Evolutionary conservation across 2,888 invertebrate genomes (phyloP).

Genomic region (Colletes collaris): DNA sequence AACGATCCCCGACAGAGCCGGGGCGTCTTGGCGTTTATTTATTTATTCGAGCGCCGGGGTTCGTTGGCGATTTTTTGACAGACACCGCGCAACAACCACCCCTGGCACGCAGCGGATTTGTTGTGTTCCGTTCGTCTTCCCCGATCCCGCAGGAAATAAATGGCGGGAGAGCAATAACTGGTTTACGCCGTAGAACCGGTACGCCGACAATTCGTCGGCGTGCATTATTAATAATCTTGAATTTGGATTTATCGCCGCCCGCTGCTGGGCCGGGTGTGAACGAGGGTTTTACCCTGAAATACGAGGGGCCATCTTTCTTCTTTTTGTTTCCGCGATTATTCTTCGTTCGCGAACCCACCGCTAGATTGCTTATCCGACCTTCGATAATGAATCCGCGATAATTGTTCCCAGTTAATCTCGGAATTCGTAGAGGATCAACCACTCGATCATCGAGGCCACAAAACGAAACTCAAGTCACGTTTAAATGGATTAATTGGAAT

Average conservation of each 20-base stretch:
- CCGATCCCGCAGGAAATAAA: constrained; percentile 66
- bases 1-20: neutral
- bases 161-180: constrained; percentile 55
- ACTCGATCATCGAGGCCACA: too few relatives aligned
- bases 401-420: neutral
- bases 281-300: constrained; percentile 31
- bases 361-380: neutral
- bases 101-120: constrained; percentile 43
- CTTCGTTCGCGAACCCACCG: neutral
- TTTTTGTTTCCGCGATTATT: neutral
- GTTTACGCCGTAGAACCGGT: constrained; percentile 56
- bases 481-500: too few relatives aligned
- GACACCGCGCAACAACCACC: constrained; percentile 46
- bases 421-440: too few relatives aligned
- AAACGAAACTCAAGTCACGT: too few relatives aligned
- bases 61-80: constrained; percentile 63
- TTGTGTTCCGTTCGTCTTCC: constrained; percentile 7
- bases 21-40: constrained; percentile 31
- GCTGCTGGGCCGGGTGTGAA: constrained; percentile 24
- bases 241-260: constrained; percentile 62
- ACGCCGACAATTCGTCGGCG: constrained; percentile 60
- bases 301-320: constrained; percentile 22
- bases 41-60: constrained; percentile 58
- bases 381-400: constrained; percentile 29
- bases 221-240: constrained; percentile 63